phyloP scores from a whole-genome alignment of 2,888 invertebrate genomes.

The Pterostichus madidus region DNA sequence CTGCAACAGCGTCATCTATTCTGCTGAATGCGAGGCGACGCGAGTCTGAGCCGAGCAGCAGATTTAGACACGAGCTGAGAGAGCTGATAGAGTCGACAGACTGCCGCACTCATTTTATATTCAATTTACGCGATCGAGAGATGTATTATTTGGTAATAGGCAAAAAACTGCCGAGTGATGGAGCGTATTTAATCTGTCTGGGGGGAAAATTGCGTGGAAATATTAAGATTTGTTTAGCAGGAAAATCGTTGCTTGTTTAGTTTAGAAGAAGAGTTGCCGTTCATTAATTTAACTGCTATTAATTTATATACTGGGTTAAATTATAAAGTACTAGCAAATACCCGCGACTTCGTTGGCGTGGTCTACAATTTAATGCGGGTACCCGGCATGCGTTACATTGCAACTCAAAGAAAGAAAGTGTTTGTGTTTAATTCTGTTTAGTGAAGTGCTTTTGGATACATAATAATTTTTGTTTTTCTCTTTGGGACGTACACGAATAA shows the following conservation, averaged over 20 bases:
- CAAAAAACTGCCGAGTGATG: background rate
- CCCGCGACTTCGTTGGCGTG: no score
- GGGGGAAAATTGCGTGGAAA: background rate
- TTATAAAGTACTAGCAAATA: no score
- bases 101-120: constrained; percentile 34
- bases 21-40: background rate
- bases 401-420: no score
- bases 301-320: no score
- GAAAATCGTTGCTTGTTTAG: no score
- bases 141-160: background rate
- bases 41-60: background rate
- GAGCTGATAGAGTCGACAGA: background rate
- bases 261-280: background rate
- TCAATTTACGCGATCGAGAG: constrained; percentile 40
- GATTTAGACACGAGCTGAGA: constrained; percentile 9
- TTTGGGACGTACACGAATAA: no score
- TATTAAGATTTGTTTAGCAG: background rate
- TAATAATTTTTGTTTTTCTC: no score
- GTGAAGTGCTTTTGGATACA: no score
- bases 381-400: no score
- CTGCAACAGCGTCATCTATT: constrained; percentile 1
- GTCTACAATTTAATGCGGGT: no score
- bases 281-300: background rate
- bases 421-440: no score
- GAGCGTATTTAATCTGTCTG: constrained; percentile 5